Evolutionary conservation across 2,888 invertebrate species (phyloP).

Genomic region (Rapana venosa): DNA sequence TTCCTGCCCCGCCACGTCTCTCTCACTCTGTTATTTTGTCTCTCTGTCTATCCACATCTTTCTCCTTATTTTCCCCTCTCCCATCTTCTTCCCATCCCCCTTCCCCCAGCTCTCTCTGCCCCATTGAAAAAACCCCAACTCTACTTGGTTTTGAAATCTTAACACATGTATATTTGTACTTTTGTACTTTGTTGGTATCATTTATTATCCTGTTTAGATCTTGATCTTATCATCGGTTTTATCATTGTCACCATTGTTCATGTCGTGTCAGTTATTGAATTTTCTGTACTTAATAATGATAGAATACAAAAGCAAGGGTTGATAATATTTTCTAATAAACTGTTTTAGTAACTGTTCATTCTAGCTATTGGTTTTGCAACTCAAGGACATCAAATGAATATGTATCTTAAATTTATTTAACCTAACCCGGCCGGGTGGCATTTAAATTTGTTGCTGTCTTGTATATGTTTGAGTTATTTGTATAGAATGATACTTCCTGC

Average conservation of each 20-base stretch:
- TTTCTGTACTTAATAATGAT: no score
- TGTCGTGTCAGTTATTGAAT: no score
- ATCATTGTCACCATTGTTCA: neutral
- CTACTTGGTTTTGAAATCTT: neutral
- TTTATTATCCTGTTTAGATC: neutral
- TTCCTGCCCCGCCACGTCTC: neutral
- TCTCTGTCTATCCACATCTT: neutral
- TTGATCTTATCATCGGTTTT: neutral
- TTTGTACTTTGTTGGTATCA: neutral
- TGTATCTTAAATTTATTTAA: constrained; percentile 9
- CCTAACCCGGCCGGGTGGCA: neutral
- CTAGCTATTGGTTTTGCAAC: neutral
- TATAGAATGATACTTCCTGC: constrained; percentile 6
- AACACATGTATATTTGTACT: neutral
- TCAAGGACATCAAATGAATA: neutral
- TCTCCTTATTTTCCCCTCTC: neutral
- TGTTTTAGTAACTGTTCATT: no score
- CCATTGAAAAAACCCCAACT: neutral
- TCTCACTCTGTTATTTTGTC: constrained; percentile 13
- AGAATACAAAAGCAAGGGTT: no score
- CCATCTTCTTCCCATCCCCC: neutral
- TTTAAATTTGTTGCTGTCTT: constrained; percentile 14
- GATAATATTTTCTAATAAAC: no score
- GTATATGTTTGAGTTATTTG: constrained; percentile 25
- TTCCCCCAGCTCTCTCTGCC: neutral